Conservation (phyloP, 2,113 vertebrate genomes). For the Sakesphorus luctuosus region DNA sequence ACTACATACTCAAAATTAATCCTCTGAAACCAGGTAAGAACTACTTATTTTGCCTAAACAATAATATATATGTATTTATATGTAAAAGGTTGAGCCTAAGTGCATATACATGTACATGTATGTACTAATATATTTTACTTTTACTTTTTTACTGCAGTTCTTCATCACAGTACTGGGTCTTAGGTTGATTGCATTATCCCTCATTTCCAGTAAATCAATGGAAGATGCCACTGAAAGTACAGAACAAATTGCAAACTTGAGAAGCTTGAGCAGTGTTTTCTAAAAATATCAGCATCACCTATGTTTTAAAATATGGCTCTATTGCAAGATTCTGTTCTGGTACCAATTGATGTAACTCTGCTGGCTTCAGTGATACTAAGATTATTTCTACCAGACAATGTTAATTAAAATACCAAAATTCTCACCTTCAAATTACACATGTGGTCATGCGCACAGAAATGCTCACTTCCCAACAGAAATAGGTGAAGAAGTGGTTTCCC, state of each 20-base stretch:
- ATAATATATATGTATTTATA: not conserved
- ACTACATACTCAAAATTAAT: not conserved
- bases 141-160: not conserved
- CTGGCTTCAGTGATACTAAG: not conserved
- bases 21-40: not conserved
- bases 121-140: not conserved
- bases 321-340: not conserved
- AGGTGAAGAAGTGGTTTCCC: not conserved
- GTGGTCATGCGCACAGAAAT: not conserved
- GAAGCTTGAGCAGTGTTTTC: not conserved
- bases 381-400: not conserved
- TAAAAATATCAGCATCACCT: not conserved
- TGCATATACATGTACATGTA: rapidly evolving
- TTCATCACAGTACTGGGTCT: not conserved
- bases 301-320: not conserved
- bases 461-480: not conserved
- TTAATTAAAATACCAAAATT: not conserved
- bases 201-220: not conserved
- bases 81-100: not conserved
- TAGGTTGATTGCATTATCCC: not conserved
- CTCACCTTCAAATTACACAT: not conserved
- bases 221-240: not conserved
- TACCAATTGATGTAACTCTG: not conserved
- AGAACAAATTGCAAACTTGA: not conserved
- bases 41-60: not conserved